Conservation (phyloP, 1,140 invertebrate species). For the Ridgeia piscesae region DNA sequence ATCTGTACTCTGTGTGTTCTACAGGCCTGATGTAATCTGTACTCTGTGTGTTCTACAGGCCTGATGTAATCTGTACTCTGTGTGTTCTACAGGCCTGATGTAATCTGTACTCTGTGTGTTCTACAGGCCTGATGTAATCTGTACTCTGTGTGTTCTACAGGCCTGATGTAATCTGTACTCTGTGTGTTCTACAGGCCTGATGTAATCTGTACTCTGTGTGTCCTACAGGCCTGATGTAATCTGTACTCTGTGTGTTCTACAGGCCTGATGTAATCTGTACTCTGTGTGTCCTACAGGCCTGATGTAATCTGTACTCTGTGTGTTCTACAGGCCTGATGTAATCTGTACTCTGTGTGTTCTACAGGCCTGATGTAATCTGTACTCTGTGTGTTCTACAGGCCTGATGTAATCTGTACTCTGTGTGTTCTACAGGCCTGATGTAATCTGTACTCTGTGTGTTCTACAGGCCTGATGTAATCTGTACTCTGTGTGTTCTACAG, state of each 20-base stretch:
- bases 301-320: too few species aligned
- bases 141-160: slow-evolving; percentile 50
- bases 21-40: too few species aligned
- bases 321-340: slow-evolving; percentile 59
- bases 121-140: slow-evolving; percentile 62
- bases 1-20: slow-evolving; percentile 32
- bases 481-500: slow-evolving; percentile 50
- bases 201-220: too few species aligned
- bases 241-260: slow-evolving; percentile 33
- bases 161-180: too few species aligned
- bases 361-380: too few species aligned
- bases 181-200: slow-evolving; percentile 56
- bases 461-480: slow-evolving; percentile 62
- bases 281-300: slow-evolving; percentile 55
- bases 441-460: slow-evolving; percentile 5
- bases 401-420: too few species aligned
- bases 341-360: slow-evolving; percentile 32
- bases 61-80: too few species aligned
- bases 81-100: slow-evolving; percentile 57
- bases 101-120: slow-evolving; percentile 5
- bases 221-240: slow-evolving; percentile 60
- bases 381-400: slow-evolving; percentile 53
- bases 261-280: too few species aligned
- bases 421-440: slow-evolving; percentile 57
- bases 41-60: slow-evolving; percentile 53